Base-by-base conservation (phyloP, 2,113 vertebrate species). In the Dicrurus megarhynchus region DNA sequence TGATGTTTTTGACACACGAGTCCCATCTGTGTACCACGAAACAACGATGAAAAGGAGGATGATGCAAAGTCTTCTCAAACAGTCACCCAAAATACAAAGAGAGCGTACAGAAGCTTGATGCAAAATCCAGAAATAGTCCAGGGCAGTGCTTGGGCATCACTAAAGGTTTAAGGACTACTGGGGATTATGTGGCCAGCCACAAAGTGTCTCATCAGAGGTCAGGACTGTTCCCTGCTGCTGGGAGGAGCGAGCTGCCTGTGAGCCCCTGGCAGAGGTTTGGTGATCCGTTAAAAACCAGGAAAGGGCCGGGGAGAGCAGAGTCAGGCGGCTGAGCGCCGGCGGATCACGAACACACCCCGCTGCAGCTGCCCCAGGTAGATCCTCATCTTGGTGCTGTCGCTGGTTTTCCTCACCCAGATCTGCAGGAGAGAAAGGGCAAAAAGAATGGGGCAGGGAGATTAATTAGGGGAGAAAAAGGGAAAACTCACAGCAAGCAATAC, bases 341-440 rank as follows among this genome's bases (percentile, higher is more conserved):
- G 99, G 94, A 99, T 99, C 95, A 99, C 98, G 39, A 99, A 99
- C 49, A 99, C 98, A 32, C 99, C 99, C 12, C 99, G 98, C 97
- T 99, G 99, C 75, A 99, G 98, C 98, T 99, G 99, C 35, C 99
- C 99, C 96, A 99, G 97, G 94, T 99, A 99, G 95, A 99, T 99
- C 96, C 99, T 98, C 99, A 99, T 99, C 97, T 99, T 99, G 16
- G 99, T 99, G 96, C 99, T 99, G 98, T 99, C 99, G 3, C 99
- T 99, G 9, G 99, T 99, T 97, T 99, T 99, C 95, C 99, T 99
- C 97, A 99, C 99, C 99, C 99, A 99, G 92, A 99, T 99, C 99
- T 99, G 97, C 22, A 93, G 55, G 7, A 41, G 44, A 87, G 17
- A 8, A 67, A 56, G 68, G 15, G 32, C 24, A 85, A 2, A 47